phyloP scores from a whole-genome alignment of 2,797 vertebrate species.

The Ataeniobius toweri region DNA sequence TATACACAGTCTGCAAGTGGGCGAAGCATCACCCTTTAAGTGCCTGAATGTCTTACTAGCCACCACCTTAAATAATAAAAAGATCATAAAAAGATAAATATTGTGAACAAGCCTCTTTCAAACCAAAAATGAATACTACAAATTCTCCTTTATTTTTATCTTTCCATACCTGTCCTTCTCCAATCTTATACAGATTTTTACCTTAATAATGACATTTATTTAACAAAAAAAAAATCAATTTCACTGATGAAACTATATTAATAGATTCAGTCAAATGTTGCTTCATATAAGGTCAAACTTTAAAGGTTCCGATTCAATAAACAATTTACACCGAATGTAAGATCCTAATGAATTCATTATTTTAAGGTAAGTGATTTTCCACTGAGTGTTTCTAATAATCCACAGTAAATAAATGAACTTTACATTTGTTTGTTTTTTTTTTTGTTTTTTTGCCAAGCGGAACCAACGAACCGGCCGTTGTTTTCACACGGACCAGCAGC shows the following conservation, averaged over 20 bases:
- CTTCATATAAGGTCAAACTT: neutral
- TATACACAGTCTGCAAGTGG: too few species aligned
- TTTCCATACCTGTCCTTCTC: neutral
- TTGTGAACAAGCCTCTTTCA: neutral
- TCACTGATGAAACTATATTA: neutral
- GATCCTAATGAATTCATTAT: accelerated
- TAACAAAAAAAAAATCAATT: neutral
- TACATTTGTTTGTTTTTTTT: accelerated
- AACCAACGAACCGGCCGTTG: constrained; percentile 24
- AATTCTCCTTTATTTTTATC: neutral
- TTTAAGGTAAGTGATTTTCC: neutral
- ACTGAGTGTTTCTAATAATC: neutral
- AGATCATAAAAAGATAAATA: neutral
- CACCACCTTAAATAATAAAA: neutral
- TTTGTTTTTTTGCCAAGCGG: constrained; percentile 12
- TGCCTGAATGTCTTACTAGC: neutral
- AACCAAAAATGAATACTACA: neutral
- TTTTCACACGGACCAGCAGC: constrained; percentile 51
- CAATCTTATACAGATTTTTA: neutral
- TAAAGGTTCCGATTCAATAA: neutral
- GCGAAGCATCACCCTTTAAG: too few species aligned
- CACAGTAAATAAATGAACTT: accelerated
- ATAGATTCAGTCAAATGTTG: neutral
- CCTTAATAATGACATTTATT: neutral
- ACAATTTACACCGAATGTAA: neutral